These are phyloP conservation scores for Oreortyx pictus DNA, from an alignment of 2,797 vertebrate species.

Conservation along the genomic window DNA sequence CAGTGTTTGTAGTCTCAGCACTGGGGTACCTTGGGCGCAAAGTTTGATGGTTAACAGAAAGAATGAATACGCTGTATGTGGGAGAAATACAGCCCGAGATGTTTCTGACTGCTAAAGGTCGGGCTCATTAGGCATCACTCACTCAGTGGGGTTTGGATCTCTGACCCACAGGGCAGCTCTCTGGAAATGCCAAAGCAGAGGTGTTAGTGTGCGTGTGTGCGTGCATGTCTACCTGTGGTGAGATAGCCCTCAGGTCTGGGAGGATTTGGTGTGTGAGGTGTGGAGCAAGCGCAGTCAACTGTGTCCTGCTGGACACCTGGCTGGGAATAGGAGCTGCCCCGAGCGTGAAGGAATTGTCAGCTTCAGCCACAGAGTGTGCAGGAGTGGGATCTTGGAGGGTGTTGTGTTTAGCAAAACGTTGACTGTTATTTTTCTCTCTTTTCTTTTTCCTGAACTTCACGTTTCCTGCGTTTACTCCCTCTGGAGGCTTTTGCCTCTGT, in stretches of 20 bases:
- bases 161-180: neutral
- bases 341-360: neutral
- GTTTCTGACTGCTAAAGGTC: neutral
- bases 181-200: neutral
- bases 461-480: neutral
- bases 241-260: neutral
- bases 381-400: neutral
- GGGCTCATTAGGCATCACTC: neutral
- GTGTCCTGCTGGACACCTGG: constrained; percentile 17
- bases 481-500: neutral
- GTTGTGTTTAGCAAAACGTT: neutral
- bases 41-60: neutral
- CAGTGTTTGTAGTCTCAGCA: neutral
- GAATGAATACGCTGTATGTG: neutral
- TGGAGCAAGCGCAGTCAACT: rapidly evolving
- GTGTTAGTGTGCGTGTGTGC: neutral
- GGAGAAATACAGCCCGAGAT: neutral
- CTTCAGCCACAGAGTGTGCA: neutral
- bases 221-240: neutral
- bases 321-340: neutral
- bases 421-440: neutral
- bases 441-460: neutral
- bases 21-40: rapidly evolving
- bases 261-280: neutral
- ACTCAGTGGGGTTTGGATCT: neutral